These are phyloP conservation scores for Crocuta crocuta DNA, from an alignment of 2,113 vertebrate species.

Conservation along the genomic window DNA sequence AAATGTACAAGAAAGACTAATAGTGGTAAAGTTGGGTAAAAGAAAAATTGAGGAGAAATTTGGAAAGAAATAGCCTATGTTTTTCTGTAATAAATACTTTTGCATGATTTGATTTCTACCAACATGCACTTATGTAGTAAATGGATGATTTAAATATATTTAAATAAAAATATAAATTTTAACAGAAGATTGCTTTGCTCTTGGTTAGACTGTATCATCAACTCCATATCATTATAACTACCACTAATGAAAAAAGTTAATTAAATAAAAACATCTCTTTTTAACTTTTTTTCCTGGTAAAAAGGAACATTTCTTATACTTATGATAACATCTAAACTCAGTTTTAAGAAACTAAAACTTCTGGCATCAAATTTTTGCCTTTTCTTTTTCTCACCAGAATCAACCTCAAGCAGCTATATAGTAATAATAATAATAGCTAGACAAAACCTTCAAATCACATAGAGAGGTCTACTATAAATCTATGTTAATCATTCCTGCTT, in stretches of 20 bases:
- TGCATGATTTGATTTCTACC: not conserved
- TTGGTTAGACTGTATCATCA: not conserved
- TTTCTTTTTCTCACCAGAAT: not conserved
- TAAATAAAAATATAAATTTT: constrained; percentile 25
- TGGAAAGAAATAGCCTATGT: not conserved
- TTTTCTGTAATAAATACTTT: not conserved
- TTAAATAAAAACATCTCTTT: not conserved
- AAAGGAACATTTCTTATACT: not conserved
- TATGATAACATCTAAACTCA: not conserved
- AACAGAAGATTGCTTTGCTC: not conserved
- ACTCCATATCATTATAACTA: not conserved
- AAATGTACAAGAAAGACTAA: not conserved
- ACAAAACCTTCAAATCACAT: not conserved
- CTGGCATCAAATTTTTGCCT: not conserved
- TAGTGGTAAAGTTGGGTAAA: not conserved
- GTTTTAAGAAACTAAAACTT: not conserved
- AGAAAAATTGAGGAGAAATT: not conserved
- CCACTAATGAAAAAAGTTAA: not conserved
- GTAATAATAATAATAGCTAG: not conserved
- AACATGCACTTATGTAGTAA: not conserved
- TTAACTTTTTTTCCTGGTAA: not conserved
- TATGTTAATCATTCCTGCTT: not conserved
- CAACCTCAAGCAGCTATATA: not conserved
- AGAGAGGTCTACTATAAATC: not conserved
- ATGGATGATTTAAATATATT: not conserved